These are phyloP conservation scores for Adelosebastes latens DNA, from an alignment of 2,797 vertebrate species.

Conservation along the genomic window DNA sequence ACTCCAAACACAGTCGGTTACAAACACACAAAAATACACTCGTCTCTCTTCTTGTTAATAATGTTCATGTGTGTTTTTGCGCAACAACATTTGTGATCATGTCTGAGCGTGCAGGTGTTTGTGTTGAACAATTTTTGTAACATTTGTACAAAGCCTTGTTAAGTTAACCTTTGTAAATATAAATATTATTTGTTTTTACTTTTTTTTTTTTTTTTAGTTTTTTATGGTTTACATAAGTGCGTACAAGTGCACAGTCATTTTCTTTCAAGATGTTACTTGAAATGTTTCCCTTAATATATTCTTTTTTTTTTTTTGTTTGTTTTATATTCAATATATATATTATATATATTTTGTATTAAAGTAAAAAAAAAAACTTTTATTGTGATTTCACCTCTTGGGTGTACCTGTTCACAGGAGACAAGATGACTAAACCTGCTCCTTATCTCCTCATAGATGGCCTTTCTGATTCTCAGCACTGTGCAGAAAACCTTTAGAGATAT, in stretches of 20 bases:
- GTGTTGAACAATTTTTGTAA: slow-evolving; percentile 82
- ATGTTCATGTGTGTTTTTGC: slow-evolving; percentile 57
- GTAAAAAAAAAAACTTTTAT: slow-evolving; percentile 79
- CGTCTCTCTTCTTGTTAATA: slow-evolving; percentile 62
- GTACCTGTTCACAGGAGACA: slow-evolving; percentile 74
- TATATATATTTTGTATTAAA: slow-evolving; percentile 85
- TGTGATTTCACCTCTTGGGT: slow-evolving; percentile 76
- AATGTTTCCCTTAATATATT: slow-evolving; percentile 84
- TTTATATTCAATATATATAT: slow-evolving; percentile 84
- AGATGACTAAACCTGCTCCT: slow-evolving; percentile 66
- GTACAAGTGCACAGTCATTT: slow-evolving; percentile 78
- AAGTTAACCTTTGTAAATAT: slow-evolving; percentile 88
- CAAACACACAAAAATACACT: slow-evolving; percentile 11
- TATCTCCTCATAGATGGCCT: slow-evolving; percentile 77
- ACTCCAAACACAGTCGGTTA: background rate
- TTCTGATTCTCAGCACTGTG: slow-evolving; percentile 79
- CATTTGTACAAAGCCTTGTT: slow-evolving; percentile 89
- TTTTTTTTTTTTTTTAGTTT: slow-evolving; percentile 68
- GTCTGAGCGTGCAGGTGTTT: slow-evolving; percentile 72
- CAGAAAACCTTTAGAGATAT: slow-evolving; percentile 68
- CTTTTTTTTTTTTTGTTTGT: slow-evolving; percentile 58
- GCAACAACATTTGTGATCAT: slow-evolving; percentile 56
- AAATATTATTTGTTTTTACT: slow-evolving; percentile 78
- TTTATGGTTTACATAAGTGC: slow-evolving; percentile 87
- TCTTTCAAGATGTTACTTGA: slow-evolving; percentile 87